Percentiles rank a stretch among this genome's conserved stretches.
phyloP scores from a whole-genome alignment of 2,113 vertebrate genomes.

The Boulengeromyrus knoepffleri region DNA sequence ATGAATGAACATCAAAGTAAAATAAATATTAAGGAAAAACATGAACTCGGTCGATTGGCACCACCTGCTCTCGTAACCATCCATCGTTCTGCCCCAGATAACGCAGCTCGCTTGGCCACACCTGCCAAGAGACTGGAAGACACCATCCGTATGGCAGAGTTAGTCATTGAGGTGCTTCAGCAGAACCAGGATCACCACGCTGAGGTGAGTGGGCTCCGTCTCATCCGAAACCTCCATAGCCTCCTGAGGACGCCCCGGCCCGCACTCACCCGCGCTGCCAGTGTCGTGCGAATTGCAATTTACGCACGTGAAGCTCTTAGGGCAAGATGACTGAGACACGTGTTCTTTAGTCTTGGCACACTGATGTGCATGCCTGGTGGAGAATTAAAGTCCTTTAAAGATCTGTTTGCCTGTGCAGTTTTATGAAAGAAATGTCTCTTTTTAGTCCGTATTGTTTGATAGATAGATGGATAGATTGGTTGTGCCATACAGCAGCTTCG shows the following conservation, averaged over 20 bases:
- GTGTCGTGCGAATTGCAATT: neutral
- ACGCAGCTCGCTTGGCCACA: slow-evolving; percentile 97
- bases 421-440: neutral
- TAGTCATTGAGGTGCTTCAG: slow-evolving; percentile 98
- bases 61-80: slow-evolving; percentile 60
- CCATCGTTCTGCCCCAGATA: slow-evolving; percentile 94
- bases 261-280: slow-evolving; percentile 18
- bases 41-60: slow-evolving; percentile 28
- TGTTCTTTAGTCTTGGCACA: neutral
- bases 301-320: neutral
- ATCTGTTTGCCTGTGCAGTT: neutral
- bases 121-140: slow-evolving; percentile 99
- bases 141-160: slow-evolving; percentile 92
- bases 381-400: neutral
- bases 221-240: neutral
- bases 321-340: neutral
- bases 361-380: neutral
- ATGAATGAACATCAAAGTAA: neutral
- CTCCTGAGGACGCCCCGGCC: slow-evolving; percentile 28
- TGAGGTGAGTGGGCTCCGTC: slow-evolving; percentile 78
- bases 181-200: slow-evolving; percentile 98
- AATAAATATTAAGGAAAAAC: neutral
- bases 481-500: neutral
- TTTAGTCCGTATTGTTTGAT: neutral
- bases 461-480: neutral